Base-by-base conservation (phyloP, 2,888 invertebrate species). In the Helicoverpa assulta region DNA sequence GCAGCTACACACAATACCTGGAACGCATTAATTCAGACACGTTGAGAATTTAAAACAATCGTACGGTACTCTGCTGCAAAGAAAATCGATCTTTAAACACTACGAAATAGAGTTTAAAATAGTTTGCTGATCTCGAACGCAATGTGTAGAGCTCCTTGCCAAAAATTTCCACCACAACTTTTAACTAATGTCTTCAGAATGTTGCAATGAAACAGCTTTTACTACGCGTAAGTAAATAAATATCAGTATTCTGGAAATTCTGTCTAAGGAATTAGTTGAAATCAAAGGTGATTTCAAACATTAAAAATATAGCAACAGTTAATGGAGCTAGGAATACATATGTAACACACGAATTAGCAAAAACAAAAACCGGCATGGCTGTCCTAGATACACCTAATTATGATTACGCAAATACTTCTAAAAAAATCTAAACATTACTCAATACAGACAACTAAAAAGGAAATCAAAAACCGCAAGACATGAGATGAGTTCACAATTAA, bases 21-120 rank as follows among this genome's bases (percentile, higher is more conserved):
- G 91, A 90, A 91, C 83, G 74, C 86, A 86, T 90, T 86, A 87
- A 88, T 83, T 83, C 84, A 73, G 77, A 89, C 90, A 84, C 81
- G 85, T 67, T 73, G 79, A 84, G 92, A 91, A 91, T 92, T 86
- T 79, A 89, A 91, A 86, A 82, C 77, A 70, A 76, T 76, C 73
- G 56, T 68, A 78, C 71, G 74, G 61, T 67, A 67, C 51, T 72
- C 61, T 54, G 50, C 5, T 54, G 52, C 60, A 68, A 58, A 19
- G 16, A 16, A 63, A 84, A 70, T n/a, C 67, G 56, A 72, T 68
- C 84, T 73, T 67, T 85, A 76, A 26, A 14, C 0, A 0, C 0
- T 0, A 19, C 14, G 0, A 2, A 7, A 78, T 66, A 85, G 57
- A 74, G 85, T 57, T 61, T 21, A 70, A 58, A 62, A 37, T 62